Evolutionary conservation across 2,113 vertebrate species (phyloP).

Genomic region (Neotragus moschatus): DNA sequence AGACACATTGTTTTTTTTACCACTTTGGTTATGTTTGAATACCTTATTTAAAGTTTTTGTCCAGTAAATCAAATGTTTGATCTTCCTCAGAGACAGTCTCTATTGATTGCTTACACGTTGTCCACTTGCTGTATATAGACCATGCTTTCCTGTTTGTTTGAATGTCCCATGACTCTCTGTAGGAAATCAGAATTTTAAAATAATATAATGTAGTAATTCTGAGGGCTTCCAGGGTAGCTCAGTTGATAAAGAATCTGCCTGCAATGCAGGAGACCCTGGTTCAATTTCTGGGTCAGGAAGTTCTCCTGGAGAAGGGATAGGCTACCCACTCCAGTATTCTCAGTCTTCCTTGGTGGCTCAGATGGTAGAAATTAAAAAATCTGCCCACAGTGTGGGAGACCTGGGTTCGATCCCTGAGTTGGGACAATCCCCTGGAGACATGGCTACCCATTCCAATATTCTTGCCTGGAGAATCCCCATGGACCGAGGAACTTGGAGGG

Average conservation of each 20-base stretch:
- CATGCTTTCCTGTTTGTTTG: background rate
- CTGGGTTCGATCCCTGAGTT: background rate
- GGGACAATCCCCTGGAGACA: rapidly evolving
- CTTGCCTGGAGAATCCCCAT: background rate
- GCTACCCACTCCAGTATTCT: background rate
- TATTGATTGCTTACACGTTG: background rate
- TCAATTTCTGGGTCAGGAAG: background rate
- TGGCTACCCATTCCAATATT: background rate
- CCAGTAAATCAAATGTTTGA: background rate
- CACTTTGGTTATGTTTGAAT: background rate
- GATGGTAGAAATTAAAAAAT: background rate
- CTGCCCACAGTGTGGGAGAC: background rate
- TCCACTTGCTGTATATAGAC: background rate
- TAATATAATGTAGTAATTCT: background rate
- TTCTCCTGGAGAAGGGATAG: background rate
- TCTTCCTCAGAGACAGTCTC: background rate
- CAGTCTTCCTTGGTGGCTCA: background rate
- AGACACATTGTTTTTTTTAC: background rate
- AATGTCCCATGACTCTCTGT: background rate
- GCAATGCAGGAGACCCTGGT: background rate
- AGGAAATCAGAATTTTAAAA: background rate
- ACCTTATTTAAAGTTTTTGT: background rate
- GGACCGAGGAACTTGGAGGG: background rate
- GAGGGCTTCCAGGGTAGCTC: background rate
- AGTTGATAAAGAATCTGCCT: background rate